Evolutionary conservation across 2,113 vertebrate genomes (phyloP).

Genomic region (Boulengeromyrus knoepffleri): DNA sequence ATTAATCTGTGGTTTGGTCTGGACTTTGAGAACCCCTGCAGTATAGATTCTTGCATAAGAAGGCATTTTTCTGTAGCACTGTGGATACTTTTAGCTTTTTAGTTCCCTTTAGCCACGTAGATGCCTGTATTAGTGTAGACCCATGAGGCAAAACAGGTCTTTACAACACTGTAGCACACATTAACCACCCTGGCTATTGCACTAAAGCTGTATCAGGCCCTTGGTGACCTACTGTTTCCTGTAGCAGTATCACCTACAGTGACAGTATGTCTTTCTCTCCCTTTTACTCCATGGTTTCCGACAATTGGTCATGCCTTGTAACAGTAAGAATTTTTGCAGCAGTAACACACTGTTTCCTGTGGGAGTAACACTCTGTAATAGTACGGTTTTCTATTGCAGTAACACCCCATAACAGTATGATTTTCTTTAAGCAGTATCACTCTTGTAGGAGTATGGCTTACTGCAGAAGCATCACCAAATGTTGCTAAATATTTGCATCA

Average conservation of each 20-base stretch:
- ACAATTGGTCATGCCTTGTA: background rate
- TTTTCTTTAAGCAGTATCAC: background rate
- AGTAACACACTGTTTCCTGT: background rate
- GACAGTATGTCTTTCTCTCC: background rate
- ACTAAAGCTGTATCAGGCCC: background rate
- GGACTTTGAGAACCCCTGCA: background rate
- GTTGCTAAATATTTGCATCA: background rate
- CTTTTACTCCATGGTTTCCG: background rate
- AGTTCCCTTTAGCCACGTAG: background rate
- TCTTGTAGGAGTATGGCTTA: background rate
- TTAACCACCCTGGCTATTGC: background rate
- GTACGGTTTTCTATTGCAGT: background rate
- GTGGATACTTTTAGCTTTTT: background rate
- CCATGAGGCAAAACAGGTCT: background rate
- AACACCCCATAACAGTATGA: background rate
- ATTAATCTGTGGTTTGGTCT: background rate
- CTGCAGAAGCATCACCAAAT: constrained; percentile 43
- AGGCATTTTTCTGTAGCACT: background rate
- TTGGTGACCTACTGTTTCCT: background rate
- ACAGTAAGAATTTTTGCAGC: background rate
- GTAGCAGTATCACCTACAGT: background rate
- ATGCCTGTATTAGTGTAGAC: background rate
- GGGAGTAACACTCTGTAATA: background rate
- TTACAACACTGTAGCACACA: background rate
- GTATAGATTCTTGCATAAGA: background rate